Base-by-base conservation (phyloP, 1,140 invertebrate species). In the Rhopalosiphum maidis region DNA sequence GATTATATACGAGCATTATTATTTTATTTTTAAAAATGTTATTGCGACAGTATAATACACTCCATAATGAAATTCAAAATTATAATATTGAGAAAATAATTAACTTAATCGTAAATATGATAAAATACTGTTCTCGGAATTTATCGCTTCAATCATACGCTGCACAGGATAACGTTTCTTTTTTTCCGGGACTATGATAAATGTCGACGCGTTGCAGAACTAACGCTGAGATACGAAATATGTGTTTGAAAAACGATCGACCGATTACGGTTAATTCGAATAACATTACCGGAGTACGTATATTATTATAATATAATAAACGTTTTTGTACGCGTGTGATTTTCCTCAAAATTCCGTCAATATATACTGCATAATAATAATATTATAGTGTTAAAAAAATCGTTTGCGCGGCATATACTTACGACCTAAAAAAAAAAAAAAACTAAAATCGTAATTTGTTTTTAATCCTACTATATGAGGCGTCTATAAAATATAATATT, bases 41-140 rank as follows among this genome's bases (percentile, higher is more conserved):
- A n/a, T 15, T 41, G 82, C 23, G 35, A 37, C 22, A 35, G 25
- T 60, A 9, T n/a, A 6, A 77, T 77, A 77, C 30, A 77, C 15
- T 18, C n/a, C 60, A 77, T 77, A 18, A 18, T n/a, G 60, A 77
- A 77, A n/a, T 77, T 18, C 18, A 77, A 77, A 54, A 77, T n/a
- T 77, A 15, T n/a, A n/a, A n/a, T 77, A 77, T 77, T n/a, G 15
- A n/a, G 22, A 41, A 25, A 85, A 85, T 85, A 48, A 77, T 77
- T 77, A 68, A 68, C n/a, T 77, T n/a, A 77, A 48, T 87, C 85
- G 43, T 87, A n/a, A 77, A 77, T 77, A 87, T 30, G 85, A 87
- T 87, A 87, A 77, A 87, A 87, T 30, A 46, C 4, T 30, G 15
- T 87, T 87, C 85, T 48, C 30, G 30, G 85, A 87, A 87, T 87